Evolutionary conservation across 2,113 vertebrate genomes (phyloP).

Genomic region (Halichoeres trimaculatus): DNA sequence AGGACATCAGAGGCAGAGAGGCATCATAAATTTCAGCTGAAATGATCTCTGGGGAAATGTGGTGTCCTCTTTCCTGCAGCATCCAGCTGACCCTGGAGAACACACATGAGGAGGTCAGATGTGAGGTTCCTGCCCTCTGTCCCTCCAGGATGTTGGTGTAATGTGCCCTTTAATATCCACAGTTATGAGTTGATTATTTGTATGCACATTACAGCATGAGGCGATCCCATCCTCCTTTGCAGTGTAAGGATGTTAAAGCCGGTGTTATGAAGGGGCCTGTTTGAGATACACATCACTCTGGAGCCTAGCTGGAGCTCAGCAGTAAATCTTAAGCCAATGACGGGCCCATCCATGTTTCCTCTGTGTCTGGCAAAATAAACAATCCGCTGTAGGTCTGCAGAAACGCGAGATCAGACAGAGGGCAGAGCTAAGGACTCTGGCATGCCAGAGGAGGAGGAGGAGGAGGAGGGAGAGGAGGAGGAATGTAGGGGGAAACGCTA

Average conservation of each 20-base stretch:
- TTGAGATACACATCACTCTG: conserved; percentile 46
- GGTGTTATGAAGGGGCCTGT: conserved; percentile 24
- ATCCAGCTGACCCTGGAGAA: conserved; percentile 8
- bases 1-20: conserved; percentile 32
- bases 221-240: conserved; percentile 34
- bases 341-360: conserved; percentile 65
- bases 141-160: conserved; percentile 20
- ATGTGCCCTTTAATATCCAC: conserved; percentile 23
- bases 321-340: conserved; percentile 79
- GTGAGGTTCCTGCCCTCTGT: conserved; percentile 29
- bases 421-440: conserved; percentile 69
- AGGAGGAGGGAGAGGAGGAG: conserved; percentile 40
- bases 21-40: conserved; percentile 49
- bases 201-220: conserved; percentile 8
- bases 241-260: conserved; percentile 29
- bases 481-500: conserved; percentile 51
- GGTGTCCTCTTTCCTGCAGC: conserved; percentile 41
- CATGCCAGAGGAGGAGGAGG: conserved; percentile 65
- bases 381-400: conserved; percentile 90
- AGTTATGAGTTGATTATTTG: conserved; percentile 27
- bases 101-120: conserved; percentile 28
- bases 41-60: conserved; percentile 52
- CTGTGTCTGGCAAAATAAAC: conserved; percentile 85
- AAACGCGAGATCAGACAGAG: conserved; percentile 82
- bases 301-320: conserved; percentile 50